Evolutionary conservation across 2,113 vertebrate genomes (phyloP).

Genomic region (Pangasianodon hypophthalmus): DNA sequence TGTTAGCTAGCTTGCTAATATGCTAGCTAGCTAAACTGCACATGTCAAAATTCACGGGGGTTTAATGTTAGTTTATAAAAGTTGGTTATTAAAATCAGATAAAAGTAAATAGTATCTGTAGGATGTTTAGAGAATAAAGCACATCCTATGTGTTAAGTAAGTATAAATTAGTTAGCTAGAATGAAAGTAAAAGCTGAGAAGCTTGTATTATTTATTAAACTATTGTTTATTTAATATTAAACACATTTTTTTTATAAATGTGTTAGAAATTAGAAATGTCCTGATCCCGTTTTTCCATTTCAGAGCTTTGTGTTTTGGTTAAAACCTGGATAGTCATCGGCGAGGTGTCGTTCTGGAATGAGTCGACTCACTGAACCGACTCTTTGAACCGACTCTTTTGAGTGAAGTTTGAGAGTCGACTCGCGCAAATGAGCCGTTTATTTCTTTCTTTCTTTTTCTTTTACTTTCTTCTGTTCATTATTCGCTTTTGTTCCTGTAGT

Average conservation of each 20-base stretch:
- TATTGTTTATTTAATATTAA: background rate
- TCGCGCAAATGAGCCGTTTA: background rate
- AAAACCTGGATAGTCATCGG: too few relatives aligned
- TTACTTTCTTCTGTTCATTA: background rate
- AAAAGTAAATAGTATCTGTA: background rate
- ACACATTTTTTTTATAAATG: background rate
- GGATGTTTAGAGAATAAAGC: background rate
- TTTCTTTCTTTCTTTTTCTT: background rate
- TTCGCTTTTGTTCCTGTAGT: background rate
- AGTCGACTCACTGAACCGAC: background rate
- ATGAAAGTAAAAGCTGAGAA: background rate
- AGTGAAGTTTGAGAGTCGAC: background rate
- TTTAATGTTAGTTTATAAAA: background rate
- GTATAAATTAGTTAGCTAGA: background rate
- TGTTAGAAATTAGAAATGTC: background rate
- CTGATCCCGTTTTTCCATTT: too few relatives aligned
- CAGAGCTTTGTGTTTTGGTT: background rate
- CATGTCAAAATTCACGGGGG: background rate
- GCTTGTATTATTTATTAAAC: background rate
- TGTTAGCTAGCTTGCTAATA: background rate
- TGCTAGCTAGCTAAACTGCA: slow-evolving; percentile 10
- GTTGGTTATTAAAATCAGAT: background rate
- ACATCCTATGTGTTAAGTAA: background rate
- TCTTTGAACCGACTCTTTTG: background rate
- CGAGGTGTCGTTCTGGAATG: background rate